Base-by-base conservation (phyloP, 2,888 invertebrate genomes). In the Zele albiditarsus region DNA sequence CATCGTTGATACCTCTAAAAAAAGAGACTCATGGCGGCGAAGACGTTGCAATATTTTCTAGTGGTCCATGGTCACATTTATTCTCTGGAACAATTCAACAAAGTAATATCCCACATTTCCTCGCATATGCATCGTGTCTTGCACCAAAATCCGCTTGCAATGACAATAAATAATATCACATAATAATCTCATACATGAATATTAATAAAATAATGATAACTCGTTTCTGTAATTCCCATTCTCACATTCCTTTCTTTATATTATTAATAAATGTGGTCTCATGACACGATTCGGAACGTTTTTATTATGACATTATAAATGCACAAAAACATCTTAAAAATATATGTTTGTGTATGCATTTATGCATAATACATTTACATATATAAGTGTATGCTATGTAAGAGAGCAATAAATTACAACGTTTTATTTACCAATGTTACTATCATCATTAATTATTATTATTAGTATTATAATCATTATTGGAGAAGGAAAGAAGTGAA, bases 61-160 rank as follows among this genome's bases (percentile, higher is more conserved):
- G 89, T 14, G 96, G 94, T 27, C 96, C 95, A 1, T 94, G 94
- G 94, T 90, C 95, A 0, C 96, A 96, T 85, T 90, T 97, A 0
- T 95, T 97, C 85, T 93, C 93, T 0, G 95, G 96, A 0, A 93
- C 93, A 73, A 93, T 94, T 82, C 95, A 97, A 83, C 95, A 97
- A 88, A 94, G 92, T 87, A 93, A 91, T 82, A 93, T 97, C 62
- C 95, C 96, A 0, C 94, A 96, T 83, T 92, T 94, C 12, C 92
- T 94, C 84, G 93, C 92, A 0, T 96, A 92, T 82, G 95, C 95
- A 0, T 90, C 94, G 0, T 95, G 95, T 80, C 92, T 96, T 4
- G 95, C 96, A 0, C n/a, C 42, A 14, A 53, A 28, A 12, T 73
- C 75, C 25, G 73, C 73, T 0, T 77, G 77, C 57, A 23, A 28